phyloP scores from a whole-genome alignment of 2,888 invertebrate species.

The Maniola hyperantus region DNA sequence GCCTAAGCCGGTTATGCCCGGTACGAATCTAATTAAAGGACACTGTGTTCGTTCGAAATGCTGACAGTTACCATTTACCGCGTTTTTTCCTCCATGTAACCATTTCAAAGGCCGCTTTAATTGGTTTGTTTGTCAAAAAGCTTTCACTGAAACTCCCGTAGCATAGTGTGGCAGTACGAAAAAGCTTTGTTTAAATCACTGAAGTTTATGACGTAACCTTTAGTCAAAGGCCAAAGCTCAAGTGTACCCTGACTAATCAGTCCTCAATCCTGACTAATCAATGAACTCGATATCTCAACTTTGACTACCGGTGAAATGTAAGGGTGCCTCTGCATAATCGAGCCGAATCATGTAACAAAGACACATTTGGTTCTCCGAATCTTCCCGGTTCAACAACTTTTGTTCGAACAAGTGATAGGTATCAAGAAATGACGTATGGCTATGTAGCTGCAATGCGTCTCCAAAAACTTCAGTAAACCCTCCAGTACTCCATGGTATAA shows the following conservation, averaged over 20 bases:
- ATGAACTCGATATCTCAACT: constrained; percentile 3
- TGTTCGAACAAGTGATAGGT: neutral
- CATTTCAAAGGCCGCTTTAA: constrained; percentile 62
- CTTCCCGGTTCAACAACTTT: neutral
- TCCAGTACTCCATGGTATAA: constrained; percentile 51
- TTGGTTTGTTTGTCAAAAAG: constrained; percentile 60
- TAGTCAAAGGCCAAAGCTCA: constrained; percentile 9
- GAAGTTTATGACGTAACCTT: constrained; percentile 38
- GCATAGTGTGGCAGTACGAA: constrained; percentile 22
- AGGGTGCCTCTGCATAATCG: neutral
- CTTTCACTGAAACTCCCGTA: constrained; percentile 39
- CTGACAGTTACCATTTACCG: constrained; percentile 74
- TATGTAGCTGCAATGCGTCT: neutral
- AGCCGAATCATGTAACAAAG: neutral
- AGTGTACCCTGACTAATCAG: constrained; percentile 37
- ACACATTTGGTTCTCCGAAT: neutral
- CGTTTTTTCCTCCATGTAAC: constrained; percentile 59
- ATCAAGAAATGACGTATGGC: neutral
- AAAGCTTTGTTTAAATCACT: constrained; percentile 36
- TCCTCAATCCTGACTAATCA: constrained; percentile 39
- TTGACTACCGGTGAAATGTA: neutral
- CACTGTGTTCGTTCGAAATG: constrained; percentile 72
- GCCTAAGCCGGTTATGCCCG: constrained; percentile 78
- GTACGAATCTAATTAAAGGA: constrained; percentile 81
- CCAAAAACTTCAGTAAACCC: constrained; percentile 19